Evolutionary conservation across 2,888 invertebrate species (phyloP), one percentile per base, ranked within the genome.

Genomic region (Prenolepis imparis): DNA sequence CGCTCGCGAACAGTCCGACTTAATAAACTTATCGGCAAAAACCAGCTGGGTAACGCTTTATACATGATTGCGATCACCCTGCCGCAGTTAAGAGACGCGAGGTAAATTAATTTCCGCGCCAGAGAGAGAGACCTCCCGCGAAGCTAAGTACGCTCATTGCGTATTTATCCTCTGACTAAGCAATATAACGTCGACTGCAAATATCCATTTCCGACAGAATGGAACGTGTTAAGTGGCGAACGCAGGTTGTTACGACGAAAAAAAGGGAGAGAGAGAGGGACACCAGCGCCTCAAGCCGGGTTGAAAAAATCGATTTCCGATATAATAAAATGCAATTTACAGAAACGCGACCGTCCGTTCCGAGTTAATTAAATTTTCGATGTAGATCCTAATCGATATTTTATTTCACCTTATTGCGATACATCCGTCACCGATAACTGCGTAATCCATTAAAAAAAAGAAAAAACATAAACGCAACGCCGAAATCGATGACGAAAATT

Each of bases 321-420:
- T 80, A 48, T 72, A 72, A 80, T 72, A 80, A 80, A 80, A 80
- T 41, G 78, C 72, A 80, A 80, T 72, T 80, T 59, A 59, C 72
- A 72, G 59, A 3, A 72, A 44, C 57, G 44, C 41, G 70, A n/a
- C 5, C 18, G 36, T 59, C 15, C 57, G 77, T 32, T 21, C 12
- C 59, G 59, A 44, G 59, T 80, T 80, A 72, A 72, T 80, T 72
- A 72, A 80, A 80, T 80, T 59, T 80, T 24, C 78, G n/a, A 72
- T 59, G 72, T 44, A 72, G 78, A 72, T 80, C 32, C 72, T 80
- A 72, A 80, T 80, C 78, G 72, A 36, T 12, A 9, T 72, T 80
- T 80, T 72, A 80, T 80, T 44, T 44, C 18, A 32, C 72, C 78
- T 78, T 78, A 80, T 80, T 72, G 24, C 32, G 72, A 78, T 36